Conservation (phyloP, 2,113 vertebrate genomes). For the Fregetta grallaria region DNA sequence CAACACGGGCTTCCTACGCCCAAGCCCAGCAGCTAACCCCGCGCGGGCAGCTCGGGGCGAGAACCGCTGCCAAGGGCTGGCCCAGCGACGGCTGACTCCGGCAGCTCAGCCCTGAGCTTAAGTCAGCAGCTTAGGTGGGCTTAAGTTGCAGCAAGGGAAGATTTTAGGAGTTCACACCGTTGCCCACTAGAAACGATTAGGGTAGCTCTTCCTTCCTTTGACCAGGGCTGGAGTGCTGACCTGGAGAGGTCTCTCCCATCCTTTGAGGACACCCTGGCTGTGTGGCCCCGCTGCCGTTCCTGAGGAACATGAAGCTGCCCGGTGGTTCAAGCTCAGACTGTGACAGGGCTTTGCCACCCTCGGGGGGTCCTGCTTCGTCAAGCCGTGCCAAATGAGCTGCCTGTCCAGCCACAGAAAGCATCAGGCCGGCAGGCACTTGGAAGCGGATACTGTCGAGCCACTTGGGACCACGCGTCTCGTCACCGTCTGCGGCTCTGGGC, state of each 20-base stretch:
- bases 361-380: neutral
- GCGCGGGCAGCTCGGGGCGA: neutral
- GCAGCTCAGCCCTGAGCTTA: neutral
- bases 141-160: neutral
- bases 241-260: neutral
- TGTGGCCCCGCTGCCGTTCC: neutral
- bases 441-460: neutral
- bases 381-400: neutral
- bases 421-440: neutral
- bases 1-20: accelerated
- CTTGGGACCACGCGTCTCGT: neutral
- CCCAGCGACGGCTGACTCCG: neutral
- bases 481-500: neutral
- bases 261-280: neutral
- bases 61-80: neutral
- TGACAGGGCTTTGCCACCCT: neutral
- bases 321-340: neutral
- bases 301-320: neutral
- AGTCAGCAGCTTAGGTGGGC: neutral
- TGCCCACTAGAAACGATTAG: neutral
- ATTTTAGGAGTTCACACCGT: accelerated
- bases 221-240: neutral
- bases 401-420: neutral
- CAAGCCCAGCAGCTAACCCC: neutral
- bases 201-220: neutral